These are phyloP conservation scores for Lepas anatifera DNA, from an alignment of 2,888 invertebrate species.

Conservation along the genomic window DNA sequence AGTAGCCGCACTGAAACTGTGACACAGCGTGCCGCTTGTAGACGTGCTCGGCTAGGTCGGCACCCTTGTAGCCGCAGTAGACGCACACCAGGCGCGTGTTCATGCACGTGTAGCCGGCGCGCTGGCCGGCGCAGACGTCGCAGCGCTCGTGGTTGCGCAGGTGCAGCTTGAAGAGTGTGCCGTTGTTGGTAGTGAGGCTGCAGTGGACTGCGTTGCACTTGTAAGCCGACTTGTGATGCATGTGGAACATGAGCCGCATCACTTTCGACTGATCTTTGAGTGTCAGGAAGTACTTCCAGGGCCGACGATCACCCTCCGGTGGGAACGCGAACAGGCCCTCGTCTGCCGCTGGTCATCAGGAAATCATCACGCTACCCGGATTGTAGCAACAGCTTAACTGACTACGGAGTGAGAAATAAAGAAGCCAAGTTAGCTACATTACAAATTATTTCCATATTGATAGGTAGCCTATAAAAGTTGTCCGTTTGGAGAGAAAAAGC, in stretches of 20 bases:
- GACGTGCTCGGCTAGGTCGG: constrained; percentile 45
- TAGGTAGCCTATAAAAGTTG: too few relatives aligned
- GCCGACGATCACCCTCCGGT: not conserved
- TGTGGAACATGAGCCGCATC: constrained; percentile 10
- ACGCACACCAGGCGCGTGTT: constrained; percentile 36
- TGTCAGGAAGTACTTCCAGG: constrained; percentile 5
- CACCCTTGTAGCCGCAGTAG: constrained; percentile 45
- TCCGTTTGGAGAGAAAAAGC: too few relatives aligned
- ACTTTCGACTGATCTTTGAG: constrained; percentile 7
- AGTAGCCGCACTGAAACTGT: constrained; percentile 49
- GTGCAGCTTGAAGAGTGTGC: constrained; percentile 7
- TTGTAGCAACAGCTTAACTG: too few relatives aligned
- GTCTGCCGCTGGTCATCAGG: too few relatives aligned
- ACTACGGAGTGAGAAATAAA: too few relatives aligned
- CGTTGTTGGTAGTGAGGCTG: constrained; percentile 9
- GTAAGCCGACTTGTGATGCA: constrained; percentile 15
- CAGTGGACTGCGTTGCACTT: constrained; percentile 13
- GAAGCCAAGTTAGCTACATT: too few relatives aligned
- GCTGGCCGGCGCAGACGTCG: constrained; percentile 36
- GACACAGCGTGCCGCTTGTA: constrained; percentile 48
- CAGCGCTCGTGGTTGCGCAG: constrained; percentile 8
- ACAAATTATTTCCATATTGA: too few relatives aligned
- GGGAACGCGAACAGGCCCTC: constrained; percentile 6
- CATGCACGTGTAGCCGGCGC: constrained; percentile 61
- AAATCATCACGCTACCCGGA: too few relatives aligned